Percentiles rank a stretch among this genome's conserved stretches.
phyloP scores from a whole-genome alignment of 2,888 invertebrate genomes.

The Anticlea derivata region DNA sequence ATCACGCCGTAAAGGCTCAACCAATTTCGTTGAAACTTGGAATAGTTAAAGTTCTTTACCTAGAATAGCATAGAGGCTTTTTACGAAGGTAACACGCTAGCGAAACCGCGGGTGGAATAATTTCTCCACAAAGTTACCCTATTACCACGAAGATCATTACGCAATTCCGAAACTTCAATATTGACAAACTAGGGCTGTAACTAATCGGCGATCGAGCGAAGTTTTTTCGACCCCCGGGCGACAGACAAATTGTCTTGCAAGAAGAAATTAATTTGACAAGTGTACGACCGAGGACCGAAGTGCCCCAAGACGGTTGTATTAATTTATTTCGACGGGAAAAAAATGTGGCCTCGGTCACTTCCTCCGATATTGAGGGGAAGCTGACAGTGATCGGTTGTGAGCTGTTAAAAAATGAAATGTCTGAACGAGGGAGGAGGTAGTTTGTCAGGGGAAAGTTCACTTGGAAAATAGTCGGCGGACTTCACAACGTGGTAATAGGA shows the following conservation, averaged over 20 bases:
- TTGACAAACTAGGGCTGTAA: constrained; percentile 41
- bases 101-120: too few relatives aligned
- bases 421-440: constrained; percentile 31
- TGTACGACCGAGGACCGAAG: constrained; percentile 50
- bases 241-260: constrained; percentile 81
- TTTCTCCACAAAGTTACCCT: constrained; percentile 12
- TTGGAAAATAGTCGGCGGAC: constrained; percentile 20
- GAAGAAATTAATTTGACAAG: constrained; percentile 84
- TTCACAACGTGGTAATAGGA: background rate
- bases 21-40: too few relatives aligned
- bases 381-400: constrained; percentile 38
- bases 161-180: constrained; percentile 22
- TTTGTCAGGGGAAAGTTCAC: constrained; percentile 30
- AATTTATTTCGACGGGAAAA: constrained; percentile 81
- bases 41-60: too few relatives aligned
- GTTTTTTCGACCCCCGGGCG: constrained; percentile 71
- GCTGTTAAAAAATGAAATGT: constrained; percentile 36
- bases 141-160: constrained; percentile 15
- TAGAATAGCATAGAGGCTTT: too few relatives aligned
- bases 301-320: constrained; percentile 76
- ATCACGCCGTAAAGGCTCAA: too few relatives aligned
- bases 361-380: constrained; percentile 43
- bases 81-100: too few relatives aligned
- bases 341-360: constrained; percentile 63
- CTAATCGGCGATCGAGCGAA: constrained; percentile 76